phyloP scores from a whole-genome alignment of 2,113 vertebrate genomes.

The Salminus brasiliensis region DNA sequence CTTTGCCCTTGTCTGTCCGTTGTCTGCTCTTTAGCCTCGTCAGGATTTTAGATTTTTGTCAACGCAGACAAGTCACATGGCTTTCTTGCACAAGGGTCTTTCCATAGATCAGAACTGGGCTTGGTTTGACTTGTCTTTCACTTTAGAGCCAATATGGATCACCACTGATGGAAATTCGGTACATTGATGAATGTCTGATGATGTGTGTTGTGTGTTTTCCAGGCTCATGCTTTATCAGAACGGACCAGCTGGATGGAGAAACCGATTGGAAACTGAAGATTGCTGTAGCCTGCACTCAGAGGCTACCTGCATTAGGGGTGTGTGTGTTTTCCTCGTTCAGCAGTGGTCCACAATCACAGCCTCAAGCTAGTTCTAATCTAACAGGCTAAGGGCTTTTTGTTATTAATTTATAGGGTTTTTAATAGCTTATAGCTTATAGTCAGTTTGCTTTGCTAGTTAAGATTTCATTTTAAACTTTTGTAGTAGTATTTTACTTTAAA shows the following conservation, averaged over 20 bases:
- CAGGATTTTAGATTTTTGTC: slow-evolving; percentile 67
- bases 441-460: too few relatives aligned
- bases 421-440: too few relatives aligned
- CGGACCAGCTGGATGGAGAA: slow-evolving; percentile 96
- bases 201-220: slow-evolving; percentile 48
- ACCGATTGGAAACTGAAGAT: slow-evolving; percentile 98
- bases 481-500: too few relatives aligned
- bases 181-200: too few relatives aligned
- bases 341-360: not conserved
- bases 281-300: slow-evolving; percentile 91
- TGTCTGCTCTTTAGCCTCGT: slow-evolving; percentile 62
- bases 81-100: not conserved
- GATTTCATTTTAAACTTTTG: too few relatives aligned
- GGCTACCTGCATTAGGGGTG: slow-evolving; percentile 91
- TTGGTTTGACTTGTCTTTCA: not conserved
- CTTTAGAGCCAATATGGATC: not conserved
- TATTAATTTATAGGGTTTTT: not conserved
- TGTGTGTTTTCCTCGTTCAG: slow-evolving; percentile 39
- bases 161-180: not conserved
- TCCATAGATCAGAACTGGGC: not conserved
- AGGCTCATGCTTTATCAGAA: slow-evolving; percentile 95
- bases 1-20: slow-evolving; percentile 67
- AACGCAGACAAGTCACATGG: slow-evolving; percentile 47
- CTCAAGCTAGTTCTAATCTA: not conserved
- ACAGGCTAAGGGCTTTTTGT: not conserved